Evolutionary conservation across 2,113 vertebrate genomes (phyloP).

Genomic region (Albula goreensis): DNA sequence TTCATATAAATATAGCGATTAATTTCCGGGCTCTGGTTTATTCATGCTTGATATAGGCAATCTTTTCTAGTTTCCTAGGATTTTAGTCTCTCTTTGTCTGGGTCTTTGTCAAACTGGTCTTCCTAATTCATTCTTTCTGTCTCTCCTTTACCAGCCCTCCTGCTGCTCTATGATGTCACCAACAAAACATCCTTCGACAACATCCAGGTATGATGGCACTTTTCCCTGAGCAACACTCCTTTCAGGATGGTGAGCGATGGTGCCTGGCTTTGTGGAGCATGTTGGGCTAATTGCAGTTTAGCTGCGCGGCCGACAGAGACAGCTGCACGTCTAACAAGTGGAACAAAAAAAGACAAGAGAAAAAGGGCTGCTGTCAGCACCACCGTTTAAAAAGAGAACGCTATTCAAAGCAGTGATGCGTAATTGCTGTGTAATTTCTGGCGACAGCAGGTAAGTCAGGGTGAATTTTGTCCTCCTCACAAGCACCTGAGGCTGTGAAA

Average conservation of each 20-base stretch:
- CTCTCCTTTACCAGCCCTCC: slow-evolving; percentile 74
- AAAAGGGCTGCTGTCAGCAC: background rate
- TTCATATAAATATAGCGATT: background rate
- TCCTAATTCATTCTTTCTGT: background rate
- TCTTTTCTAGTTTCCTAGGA: background rate
- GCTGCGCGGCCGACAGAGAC: background rate
- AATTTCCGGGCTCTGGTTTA: background rate
- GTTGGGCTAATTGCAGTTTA: background rate
- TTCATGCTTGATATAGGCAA: background rate
- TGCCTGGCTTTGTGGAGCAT: background rate
- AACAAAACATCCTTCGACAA: slow-evolving; percentile 91
- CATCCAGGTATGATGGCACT: slow-evolving; percentile 76
- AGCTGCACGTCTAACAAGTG: background rate
- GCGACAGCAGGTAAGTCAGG: background rate
- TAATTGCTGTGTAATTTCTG: background rate
- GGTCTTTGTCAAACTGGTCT: background rate
- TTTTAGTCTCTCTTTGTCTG: background rate
- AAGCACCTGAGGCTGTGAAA: background rate
- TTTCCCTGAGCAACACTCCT: background rate
- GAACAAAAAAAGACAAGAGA: background rate
- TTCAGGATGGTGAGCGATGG: background rate
- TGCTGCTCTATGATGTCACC: slow-evolving; percentile 90
- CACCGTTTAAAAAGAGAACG: background rate
- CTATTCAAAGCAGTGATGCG: background rate
- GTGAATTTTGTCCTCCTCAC: background rate